phyloP scores from a whole-genome alignment of 2,888 invertebrate species.

The Chymomyza procnemis region DNA sequence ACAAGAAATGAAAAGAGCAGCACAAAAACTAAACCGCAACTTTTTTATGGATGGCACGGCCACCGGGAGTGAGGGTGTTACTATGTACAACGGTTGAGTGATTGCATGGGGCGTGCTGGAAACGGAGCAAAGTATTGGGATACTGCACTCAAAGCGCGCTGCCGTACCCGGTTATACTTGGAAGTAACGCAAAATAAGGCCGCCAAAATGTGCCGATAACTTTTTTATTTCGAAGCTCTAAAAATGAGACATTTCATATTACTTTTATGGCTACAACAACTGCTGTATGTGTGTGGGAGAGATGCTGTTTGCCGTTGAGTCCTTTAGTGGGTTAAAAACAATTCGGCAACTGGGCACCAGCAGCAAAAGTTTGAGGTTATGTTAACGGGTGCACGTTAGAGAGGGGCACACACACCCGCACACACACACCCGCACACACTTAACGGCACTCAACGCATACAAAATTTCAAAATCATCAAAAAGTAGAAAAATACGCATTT shows the following conservation, averaged over 20 bases:
- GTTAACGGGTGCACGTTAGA: conserved; percentile 6
- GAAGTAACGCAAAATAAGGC: conserved; percentile 11
- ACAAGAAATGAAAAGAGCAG: not conserved
- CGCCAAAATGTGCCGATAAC: conserved; percentile 67
- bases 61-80: not conserved
- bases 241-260: conserved; percentile 73
- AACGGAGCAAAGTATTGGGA: not conserved
- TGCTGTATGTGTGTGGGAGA: conserved; percentile 44
- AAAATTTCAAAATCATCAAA: conserved; percentile 75
- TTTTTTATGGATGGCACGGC: conserved; percentile 15
- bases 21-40: conserved; percentile 38
- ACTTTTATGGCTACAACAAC: conserved; percentile 70
- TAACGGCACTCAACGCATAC: conserved; percentile 74
- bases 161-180: not conserved
- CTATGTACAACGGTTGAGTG: not conserved
- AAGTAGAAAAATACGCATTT: conserved; percentile 74
- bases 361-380: not conserved
- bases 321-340: conserved; percentile 67
- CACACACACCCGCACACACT: conserved; percentile 32
- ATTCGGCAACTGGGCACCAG: conserved; percentile 54
- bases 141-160: not conserved
- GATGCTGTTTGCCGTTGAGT: not conserved
- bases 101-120: not conserved
- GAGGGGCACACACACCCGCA: conserved; percentile 13
- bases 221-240: conserved; percentile 73